These are phyloP conservation scores for Idaea straminata DNA, from an alignment of 2,888 invertebrate species.

Conservation along the genomic window DNA sequence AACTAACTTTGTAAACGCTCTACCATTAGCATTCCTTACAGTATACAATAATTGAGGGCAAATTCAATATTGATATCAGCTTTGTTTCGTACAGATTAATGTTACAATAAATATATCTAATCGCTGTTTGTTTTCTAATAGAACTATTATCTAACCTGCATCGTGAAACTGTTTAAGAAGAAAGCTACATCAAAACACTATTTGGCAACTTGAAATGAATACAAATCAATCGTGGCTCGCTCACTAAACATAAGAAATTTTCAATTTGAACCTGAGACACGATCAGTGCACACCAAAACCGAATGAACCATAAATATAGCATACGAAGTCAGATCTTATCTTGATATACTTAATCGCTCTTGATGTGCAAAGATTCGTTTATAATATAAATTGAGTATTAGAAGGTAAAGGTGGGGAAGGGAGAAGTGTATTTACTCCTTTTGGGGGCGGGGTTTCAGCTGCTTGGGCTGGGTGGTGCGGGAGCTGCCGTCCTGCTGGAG, in stretches of 20 bases:
- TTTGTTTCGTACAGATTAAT: constrained; percentile 10
- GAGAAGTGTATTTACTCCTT: constrained; percentile 64
- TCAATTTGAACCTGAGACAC: constrained; percentile 60
- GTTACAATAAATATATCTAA: constrained; percentile 68
- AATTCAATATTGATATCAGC: constrained; percentile 21
- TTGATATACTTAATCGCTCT: constrained; percentile 36
- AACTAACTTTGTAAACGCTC: constrained; percentile 41
- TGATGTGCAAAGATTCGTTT: constrained; percentile 54
- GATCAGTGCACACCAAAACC: constrained; percentile 57
- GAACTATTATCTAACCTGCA: constrained; percentile 55
- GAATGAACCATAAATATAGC: constrained; percentile 32
- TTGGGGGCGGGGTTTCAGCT: constrained; percentile 79
- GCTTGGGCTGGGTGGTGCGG: constrained; percentile 65
- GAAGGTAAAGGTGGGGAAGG: constrained; percentile 56
- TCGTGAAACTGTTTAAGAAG: constrained; percentile 62
- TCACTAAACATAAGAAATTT: constrained; percentile 56
- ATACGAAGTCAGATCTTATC: constrained; percentile 13
- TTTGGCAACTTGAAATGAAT: constrained; percentile 77
- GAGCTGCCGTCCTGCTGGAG: constrained; percentile 82
- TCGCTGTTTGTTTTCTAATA: constrained; percentile 61
- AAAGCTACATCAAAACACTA: constrained; percentile 66
- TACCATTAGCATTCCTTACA: constrained; percentile 28
- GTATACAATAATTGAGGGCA: constrained; percentile 19
- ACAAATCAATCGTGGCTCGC: constrained; percentile 64
- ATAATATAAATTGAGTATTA: constrained; percentile 69